Base-by-base conservation (phyloP, 1,140 invertebrate species). In the Neocloeon triangulifer region DNA sequence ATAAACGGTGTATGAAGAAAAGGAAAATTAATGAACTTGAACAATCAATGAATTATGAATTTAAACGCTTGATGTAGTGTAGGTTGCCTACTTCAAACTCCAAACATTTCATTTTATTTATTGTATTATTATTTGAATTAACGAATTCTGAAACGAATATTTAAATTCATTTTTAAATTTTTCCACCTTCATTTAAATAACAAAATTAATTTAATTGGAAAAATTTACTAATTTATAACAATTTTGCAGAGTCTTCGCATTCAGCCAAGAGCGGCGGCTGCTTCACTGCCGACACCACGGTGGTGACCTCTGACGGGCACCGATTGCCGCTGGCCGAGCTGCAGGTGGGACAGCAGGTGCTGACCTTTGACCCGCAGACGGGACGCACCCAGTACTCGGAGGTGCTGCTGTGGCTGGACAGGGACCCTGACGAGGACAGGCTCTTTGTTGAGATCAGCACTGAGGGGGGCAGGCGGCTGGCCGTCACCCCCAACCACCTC, bases 321-420 rank as follows among this genome's bases (percentile, higher is more conserved):
- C 41, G 43, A 36, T 53, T 64, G 44, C 37, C 39, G 6, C 55
- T 80, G 42, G 62, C 61, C 21, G 56, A 76, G 10, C 40, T 95
- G n/a, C 44, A 47, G 28, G 52, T 77, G 13, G 88, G 88, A 3
- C 85, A 94, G 32, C 49, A 56, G 19, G 68, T 96, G 16, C 62
- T 85, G n/a, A 64, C 80, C n/a, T 48, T 78, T 34, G 66, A 73
- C 39, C 40, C 49, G 0, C 37, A 55, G 13, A 53, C 59, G 3
- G 76, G 77, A 3, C 53, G 67, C 27, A 46, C 78, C 4, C 59
- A 70, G 8, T 94, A 67, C 57, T 84, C 77, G 50, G 71, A 82
- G 48, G 79, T 88, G n/a, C 61, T 88, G 30, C 62, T 82, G 27
- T 94, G 92, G 53, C 64, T 96, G 41, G 85, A 95, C 48, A 63